These are phyloP conservation scores for Calameuta pallipes DNA, from an alignment of 2,888 invertebrate species.

Conservation along the genomic window DNA sequence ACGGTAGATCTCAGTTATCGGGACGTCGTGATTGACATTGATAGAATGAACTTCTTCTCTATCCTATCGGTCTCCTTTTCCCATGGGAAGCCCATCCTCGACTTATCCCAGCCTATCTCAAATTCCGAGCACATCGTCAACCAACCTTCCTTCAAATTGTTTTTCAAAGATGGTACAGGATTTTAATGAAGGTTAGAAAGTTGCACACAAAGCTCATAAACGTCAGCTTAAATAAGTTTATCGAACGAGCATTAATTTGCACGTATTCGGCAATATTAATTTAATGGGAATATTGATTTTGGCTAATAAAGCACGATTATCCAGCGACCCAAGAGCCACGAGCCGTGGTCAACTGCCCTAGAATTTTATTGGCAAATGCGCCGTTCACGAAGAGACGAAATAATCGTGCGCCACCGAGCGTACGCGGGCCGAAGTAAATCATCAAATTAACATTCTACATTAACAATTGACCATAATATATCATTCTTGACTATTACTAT, in stretches of 20 bases:
- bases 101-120: not conserved
- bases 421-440: conserved; percentile 5
- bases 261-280: not conserved
- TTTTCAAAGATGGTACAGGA: not conserved
- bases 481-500: not conserved
- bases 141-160: not conserved
- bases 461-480: not conserved
- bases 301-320: not conserved
- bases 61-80: not conserved
- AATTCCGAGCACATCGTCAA: not conserved
- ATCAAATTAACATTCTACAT: conserved; percentile 26
- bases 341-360: not conserved
- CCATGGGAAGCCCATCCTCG: not conserved
- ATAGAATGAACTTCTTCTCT: not conserved
- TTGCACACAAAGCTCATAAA: not conserved
- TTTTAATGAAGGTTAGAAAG: not conserved
- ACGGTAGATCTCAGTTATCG: not conserved
- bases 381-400: not conserved
- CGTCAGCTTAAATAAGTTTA: not conserved
- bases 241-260: not conserved
- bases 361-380: not conserved
- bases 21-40: conserved; percentile 1
- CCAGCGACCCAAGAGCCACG: not conserved
- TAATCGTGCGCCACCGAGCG: not conserved
- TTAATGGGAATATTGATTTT: not conserved